Evolutionary conservation across 2,797 vertebrate species (phyloP).

Genomic region (Manis pentadactyla): DNA sequence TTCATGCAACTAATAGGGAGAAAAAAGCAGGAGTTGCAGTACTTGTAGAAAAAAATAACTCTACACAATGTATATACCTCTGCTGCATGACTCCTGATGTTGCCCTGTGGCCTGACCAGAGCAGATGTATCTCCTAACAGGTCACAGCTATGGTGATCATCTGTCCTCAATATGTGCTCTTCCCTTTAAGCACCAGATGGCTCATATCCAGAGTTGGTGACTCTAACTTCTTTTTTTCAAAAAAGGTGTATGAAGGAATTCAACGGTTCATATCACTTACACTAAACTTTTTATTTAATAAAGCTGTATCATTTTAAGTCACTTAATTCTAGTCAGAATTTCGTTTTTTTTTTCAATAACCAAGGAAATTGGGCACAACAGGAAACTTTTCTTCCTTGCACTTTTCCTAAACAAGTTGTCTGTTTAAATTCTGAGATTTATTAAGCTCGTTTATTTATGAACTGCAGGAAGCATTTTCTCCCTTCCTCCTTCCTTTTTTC

Average conservation of each 20-base stretch:
- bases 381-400: not conserved
- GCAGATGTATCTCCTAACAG: not conserved
- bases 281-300: not conserved
- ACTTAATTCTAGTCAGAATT: not conserved
- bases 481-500: not conserved
- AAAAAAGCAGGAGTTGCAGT: too few species aligned
- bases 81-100: not conserved
- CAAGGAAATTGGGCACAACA: not conserved
- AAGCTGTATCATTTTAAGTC: not conserved
- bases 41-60: not conserved
- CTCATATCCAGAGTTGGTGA: not conserved
- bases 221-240: not conserved
- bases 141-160: not conserved
- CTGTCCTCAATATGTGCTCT: not conserved
- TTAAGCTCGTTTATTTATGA: conserved; percentile 35
- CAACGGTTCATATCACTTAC: not conserved
- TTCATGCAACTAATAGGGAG: too few species aligned
- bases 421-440: conserved; percentile 42
- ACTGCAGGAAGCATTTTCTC: not conserved
- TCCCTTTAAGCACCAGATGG: not conserved
- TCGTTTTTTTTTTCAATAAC: conserved; percentile 64
- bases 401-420: not conserved
- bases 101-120: not conserved
- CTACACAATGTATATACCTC: accelerated
- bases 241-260: not conserved